These are phyloP conservation scores for Amphimedon queenslandica DNA, from an alignment of 37 sponge, comb jelly and placozoan genomes.

Conservation along the genomic window DNA sequence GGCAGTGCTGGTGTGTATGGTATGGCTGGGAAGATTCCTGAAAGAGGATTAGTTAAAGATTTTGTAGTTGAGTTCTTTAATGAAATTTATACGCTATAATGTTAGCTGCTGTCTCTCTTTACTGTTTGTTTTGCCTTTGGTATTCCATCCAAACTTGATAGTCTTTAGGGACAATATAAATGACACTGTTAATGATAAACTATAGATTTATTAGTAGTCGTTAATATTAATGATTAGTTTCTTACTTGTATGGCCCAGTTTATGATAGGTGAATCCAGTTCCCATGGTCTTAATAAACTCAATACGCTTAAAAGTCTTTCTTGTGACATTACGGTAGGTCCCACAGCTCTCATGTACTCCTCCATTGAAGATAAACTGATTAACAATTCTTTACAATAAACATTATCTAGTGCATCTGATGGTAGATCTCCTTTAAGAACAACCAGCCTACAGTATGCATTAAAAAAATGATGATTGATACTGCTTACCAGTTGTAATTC, in stretches of 20 bases:
- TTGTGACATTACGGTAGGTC: slow-evolving; percentile 49
- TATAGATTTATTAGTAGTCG: background rate
- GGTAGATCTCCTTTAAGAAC: slow-evolving; percentile 20
- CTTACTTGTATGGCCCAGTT: slow-evolving; percentile 45
- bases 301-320: slow-evolving; percentile 43
- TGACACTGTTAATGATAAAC: slow-evolving; percentile 30
- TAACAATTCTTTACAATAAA: slow-evolving; percentile 32
- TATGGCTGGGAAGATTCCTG: slow-evolving; percentile 80
- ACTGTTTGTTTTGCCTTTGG: background rate
- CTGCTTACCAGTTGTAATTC: slow-evolving; percentile 63
- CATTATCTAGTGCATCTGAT: slow-evolving; percentile 7
- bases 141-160: slow-evolving; percentile 36
- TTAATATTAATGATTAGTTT: background rate
- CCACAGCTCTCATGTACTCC: slow-evolving; percentile 30
- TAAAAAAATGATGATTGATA: background rate
- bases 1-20: slow-evolving; percentile 88
- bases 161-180: slow-evolving; percentile 57
- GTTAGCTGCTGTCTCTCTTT: background rate
- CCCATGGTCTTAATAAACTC: slow-evolving; percentile 56
- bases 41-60: slow-evolving; percentile 60
- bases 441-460: background rate
- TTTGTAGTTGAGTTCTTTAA: slow-evolving; percentile 74
- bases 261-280: slow-evolving; percentile 34
- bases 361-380: slow-evolving; percentile 1
- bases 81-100: slow-evolving; percentile 43